phyloP scores from a whole-genome alignment of 2,888 invertebrate species.

The Icerya purchasi region DNA sequence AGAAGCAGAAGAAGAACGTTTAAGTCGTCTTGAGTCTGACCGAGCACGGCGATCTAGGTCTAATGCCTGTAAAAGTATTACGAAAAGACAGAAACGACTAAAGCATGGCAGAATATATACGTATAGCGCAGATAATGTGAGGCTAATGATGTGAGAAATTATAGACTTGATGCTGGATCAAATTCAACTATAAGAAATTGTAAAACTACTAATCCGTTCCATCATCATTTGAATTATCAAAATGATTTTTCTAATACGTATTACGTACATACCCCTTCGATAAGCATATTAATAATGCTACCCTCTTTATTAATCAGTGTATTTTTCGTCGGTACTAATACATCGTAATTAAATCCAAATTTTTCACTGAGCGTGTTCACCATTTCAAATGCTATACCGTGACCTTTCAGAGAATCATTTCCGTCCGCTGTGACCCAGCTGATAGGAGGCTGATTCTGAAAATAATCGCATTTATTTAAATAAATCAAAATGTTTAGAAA shows the following conservation, averaged over 20 bases:
- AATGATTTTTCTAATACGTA: background rate
- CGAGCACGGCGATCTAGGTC: no score
- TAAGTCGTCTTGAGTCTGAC: no score
- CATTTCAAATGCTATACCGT: constrained; percentile 50
- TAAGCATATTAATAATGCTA: constrained; percentile 42
- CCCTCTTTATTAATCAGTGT: constrained; percentile 33
- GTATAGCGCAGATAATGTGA: no score
- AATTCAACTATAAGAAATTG: no score
- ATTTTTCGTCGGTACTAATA: constrained; percentile 39
- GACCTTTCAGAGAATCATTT: constrained; percentile 33
- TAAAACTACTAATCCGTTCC: no score
- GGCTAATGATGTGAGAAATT: no score
- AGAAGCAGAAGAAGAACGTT: no score
- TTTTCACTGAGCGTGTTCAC: constrained; percentile 42
- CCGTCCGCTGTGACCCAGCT: constrained; percentile 21
- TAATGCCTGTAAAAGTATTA: no score
- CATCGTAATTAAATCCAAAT: constrained; percentile 50
- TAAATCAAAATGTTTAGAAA: background rate
- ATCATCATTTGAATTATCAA: no score
- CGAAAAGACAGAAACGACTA: no score
- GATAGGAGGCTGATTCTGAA: constrained; percentile 22
- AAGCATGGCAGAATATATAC: no score
- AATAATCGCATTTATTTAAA: background rate
- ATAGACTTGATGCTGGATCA: no score
- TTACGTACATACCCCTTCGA: constrained; percentile 30